Base-by-base conservation (phyloP, 2,888 invertebrate species). In the Hirudinaria manillensis region DNA sequence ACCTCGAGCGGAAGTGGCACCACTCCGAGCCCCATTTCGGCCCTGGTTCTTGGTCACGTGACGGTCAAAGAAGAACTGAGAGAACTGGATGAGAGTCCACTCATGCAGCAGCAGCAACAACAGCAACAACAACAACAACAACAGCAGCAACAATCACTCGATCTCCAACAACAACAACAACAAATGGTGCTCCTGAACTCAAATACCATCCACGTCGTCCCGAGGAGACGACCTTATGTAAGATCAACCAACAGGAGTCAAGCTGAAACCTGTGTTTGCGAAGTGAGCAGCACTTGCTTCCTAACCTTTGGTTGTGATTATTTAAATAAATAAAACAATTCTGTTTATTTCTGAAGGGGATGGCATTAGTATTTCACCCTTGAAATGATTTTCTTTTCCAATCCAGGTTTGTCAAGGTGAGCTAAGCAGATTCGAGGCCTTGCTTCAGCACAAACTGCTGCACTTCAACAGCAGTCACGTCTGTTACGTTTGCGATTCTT, bases 391-490 rank as follows among this genome's bases (percentile, higher is more conserved):
- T 27, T 27, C 6, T 4, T 53, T 29, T 6, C 24, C 10, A 72
- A 72, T 19, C 72, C 45, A 80, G 72, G 80, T 80, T 7, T 80
- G 80, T 76, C 79, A 79, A 71, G 80, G 77, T 1, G 80, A 80
- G 73, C 76, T 80, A 61, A 51, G 61, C 4, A 53, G 75, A 19
- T 75, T 68, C 27, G 76, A 78, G 29, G 36, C 76, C 21, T 77
- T 80, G 45, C 78, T 78, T 38, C 74, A 76, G 19, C 80, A 80
- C 78, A 80, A 80, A 65, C 76, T 80, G 29, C 77, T 78, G n/a
- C 80, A 80, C 77, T 79, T 80, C 77, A 80, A 80, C 77, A 80
- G 78, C 19, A 76, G 77, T 27, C 78, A 78, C 66, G 79, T 80
- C 29, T 80, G 80, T 72, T 80, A 80, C 72, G 78, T 78, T 24